A percentile compares a stretch with the other conserved stretches of the same genome.
phyloP scores from a whole-genome alignment of 2,113 vertebrate genomes.

The Tenebrosternarchus preto region DNA sequence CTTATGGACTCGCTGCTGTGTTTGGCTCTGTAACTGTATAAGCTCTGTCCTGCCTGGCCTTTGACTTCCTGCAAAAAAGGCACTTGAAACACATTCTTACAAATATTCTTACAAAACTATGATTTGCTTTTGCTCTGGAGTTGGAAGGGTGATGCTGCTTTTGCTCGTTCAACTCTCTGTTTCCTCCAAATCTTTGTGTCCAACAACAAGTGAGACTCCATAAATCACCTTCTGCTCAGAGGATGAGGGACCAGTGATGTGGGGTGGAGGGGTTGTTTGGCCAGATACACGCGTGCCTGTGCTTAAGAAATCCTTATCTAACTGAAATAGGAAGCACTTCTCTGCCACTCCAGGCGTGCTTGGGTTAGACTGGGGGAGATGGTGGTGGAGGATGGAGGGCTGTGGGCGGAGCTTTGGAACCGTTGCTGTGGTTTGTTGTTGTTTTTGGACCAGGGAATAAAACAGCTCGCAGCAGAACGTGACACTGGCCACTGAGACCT shows the following conservation, averaged over 20 bases:
- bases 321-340: constrained; percentile 50
- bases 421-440: constrained; percentile 40
- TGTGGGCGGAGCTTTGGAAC: neutral
- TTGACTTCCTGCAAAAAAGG: neutral
- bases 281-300: constrained; percentile 27
- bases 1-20: neutral
- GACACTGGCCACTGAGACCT: constrained; percentile 32
- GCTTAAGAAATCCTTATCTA: constrained; percentile 60
- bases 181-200: no score
- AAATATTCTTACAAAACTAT: neutral
- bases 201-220: constrained; percentile 11
- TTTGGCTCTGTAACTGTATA: neutral
- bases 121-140: neutral
- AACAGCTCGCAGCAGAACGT: constrained; percentile 20
- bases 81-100: neutral
- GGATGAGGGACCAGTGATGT: constrained; percentile 15
- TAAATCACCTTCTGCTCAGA: no score
- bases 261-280: constrained; percentile 26
- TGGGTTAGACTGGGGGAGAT: constrained; percentile 47
- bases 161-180: no score
- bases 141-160: neutral
- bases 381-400: neutral
- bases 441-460: constrained; percentile 47
- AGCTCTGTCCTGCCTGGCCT: neutral
- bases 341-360: constrained; percentile 29